Base-by-base conservation (phyloP, 2,888 invertebrate species). In the Sclerodermus sp. region DNA sequence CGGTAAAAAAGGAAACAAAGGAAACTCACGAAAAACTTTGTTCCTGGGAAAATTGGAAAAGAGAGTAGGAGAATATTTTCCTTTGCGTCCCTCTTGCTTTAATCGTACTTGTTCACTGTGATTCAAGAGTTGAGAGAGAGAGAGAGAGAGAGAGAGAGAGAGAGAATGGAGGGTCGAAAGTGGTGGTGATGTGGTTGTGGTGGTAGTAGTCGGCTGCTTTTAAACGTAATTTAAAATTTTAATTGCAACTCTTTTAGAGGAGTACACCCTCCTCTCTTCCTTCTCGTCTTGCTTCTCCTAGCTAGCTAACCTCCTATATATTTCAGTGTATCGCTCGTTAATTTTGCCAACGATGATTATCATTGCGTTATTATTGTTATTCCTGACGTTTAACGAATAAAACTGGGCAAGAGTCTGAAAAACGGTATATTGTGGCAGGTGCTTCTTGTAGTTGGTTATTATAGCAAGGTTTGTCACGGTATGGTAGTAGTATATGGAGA, bases 211-310 rank as follows among this genome's bases (percentile, higher is more conserved):
- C 57, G 64, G 66, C 50, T 60, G 61, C 55, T 67, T 70, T 67
- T 67, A 68, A 71, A 66, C 66, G 70, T 65, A 70, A 73, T 73
- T 71, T 67, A 72, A 73, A 74, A 63, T 75, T 74, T 73, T 75
- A 75, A 75, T 75, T 75, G 67, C 70, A 58, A 65, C 67, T 67
- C 67, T 63, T 58, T 58, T 57, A 47, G 43, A 42, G 44, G 53
- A 42, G 57, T 62, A 53, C 58, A 47, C 52, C 23, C 51, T 47
- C 48, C 42, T 48, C 45, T 45, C 38, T 40, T 47, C 48, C 41
- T 48, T 46, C 30, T 49, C 44, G 16, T 37, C 30, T 36, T 39
- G 48, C n/a, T n/a, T n/a, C 45, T 46, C 43, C 38, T 51, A 29
- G 38, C 13, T 31, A 42, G 16, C n/a, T 36, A 8, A 13, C 37